phyloP scores from a whole-genome alignment of 2,113 vertebrate genomes.

The Pantherophis guttatus region DNA sequence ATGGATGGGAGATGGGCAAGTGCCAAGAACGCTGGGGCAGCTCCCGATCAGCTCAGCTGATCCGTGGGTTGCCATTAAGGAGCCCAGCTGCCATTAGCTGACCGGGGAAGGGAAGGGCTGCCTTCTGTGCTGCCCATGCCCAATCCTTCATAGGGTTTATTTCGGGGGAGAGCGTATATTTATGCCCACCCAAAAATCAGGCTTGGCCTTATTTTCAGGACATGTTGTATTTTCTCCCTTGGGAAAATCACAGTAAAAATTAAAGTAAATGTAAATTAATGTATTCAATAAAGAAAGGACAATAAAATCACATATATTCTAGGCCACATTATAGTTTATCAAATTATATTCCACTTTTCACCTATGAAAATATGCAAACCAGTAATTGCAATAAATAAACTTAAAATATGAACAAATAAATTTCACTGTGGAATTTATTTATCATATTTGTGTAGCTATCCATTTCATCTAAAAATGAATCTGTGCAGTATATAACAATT shows the following conservation, averaged over 20 bases:
- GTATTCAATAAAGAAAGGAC: background rate
- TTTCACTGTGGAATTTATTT: background rate
- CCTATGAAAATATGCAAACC: background rate
- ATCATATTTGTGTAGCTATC: background rate
- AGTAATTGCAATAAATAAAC: background rate
- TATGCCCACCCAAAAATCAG: too few species aligned
- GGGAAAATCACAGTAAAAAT: background rate
- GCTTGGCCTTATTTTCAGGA: too few species aligned
- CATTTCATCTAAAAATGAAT: background rate
- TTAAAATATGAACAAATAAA: background rate
- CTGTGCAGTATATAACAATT: background rate
- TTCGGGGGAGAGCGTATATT: too few species aligned
- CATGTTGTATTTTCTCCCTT: too few species aligned
- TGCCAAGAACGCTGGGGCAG: too few species aligned
- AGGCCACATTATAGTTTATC: background rate
- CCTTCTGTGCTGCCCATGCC: too few species aligned
- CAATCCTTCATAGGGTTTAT: too few species aligned
- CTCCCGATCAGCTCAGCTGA: too few species aligned
- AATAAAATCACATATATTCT: background rate
- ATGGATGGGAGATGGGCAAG: too few species aligned
- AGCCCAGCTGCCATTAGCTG: too few species aligned
- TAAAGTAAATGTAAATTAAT: background rate
- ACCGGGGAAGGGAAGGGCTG: too few species aligned
- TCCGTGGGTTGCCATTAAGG: too few species aligned
- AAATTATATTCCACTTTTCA: background rate